phyloP scores from a whole-genome alignment of 2,113 vertebrate genomes.

The Eupsittula cactorum region DNA sequence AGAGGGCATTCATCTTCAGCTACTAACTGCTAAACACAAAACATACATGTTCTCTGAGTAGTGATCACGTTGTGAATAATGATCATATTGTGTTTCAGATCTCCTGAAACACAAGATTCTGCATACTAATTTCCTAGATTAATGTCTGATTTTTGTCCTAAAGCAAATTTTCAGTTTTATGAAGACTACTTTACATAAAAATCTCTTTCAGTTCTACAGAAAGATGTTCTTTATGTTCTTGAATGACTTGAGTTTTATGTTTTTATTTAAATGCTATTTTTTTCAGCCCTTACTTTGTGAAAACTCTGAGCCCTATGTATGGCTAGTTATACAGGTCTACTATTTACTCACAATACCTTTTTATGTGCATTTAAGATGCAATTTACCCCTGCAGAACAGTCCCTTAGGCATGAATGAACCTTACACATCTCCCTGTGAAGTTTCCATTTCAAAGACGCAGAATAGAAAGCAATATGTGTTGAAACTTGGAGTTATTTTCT shows the following conservation, averaged over 20 bases:
- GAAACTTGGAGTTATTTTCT: slow-evolving; percentile 5
- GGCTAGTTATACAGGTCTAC: background rate
- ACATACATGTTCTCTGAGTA: background rate
- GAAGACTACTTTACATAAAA: background rate
- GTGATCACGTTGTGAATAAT: background rate
- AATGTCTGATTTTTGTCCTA: background rate
- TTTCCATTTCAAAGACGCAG: background rate
- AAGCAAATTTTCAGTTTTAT: background rate
- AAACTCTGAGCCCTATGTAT: background rate
- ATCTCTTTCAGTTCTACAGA: background rate
- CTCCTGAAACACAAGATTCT: background rate
- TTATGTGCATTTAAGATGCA: background rate
- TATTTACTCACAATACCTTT: background rate
- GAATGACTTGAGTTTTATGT: background rate
- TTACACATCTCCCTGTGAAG: background rate
- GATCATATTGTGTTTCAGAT: background rate
- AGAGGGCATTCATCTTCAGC: background rate
- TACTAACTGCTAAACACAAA: background rate
- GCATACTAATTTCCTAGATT: background rate
- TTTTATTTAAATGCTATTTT: background rate
- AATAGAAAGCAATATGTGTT: background rate
- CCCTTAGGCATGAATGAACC: background rate
- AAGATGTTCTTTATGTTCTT: background rate
- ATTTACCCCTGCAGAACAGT: background rate
- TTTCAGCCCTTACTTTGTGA: background rate